phyloP scores from a whole-genome alignment of 2,888 invertebrate genomes.

The Entomobrya multifasciata region DNA sequence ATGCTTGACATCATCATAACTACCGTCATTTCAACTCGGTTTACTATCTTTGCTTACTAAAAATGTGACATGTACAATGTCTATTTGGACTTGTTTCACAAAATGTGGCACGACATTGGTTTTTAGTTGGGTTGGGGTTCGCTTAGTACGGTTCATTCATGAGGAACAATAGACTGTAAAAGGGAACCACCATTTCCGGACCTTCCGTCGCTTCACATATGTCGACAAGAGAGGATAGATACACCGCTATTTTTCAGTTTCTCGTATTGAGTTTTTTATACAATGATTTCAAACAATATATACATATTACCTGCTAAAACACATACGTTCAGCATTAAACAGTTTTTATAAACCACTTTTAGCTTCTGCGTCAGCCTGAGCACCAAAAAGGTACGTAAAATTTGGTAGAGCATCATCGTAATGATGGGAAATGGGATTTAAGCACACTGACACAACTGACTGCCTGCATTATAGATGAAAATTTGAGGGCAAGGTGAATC shows the following conservation, averaged over 20 bases:
- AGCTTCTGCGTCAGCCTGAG: constrained; percentile 47
- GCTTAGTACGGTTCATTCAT: constrained; percentile 57
- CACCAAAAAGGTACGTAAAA: constrained; percentile 28
- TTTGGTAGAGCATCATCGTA: not conserved
- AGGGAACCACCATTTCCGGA: constrained; percentile 65
- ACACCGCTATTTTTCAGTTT: not conserved
- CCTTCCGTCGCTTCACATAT: constrained; percentile 60
- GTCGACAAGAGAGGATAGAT: constrained; percentile 16
- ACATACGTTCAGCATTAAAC: not conserved
- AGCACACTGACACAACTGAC: not conserved
- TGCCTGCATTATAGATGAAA: not conserved
- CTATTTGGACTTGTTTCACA: too few relatives aligned
- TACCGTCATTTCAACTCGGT: too few relatives aligned
- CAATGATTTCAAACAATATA: not conserved
- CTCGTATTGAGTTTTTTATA: constrained; percentile 30
- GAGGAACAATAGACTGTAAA: constrained; percentile 56
- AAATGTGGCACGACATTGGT: constrained; percentile 10
- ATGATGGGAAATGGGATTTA: constrained; percentile 7
- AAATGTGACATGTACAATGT: too few relatives aligned
- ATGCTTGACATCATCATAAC: not conserved
- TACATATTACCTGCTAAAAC: too few relatives aligned
- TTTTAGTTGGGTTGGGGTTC: too few relatives aligned
- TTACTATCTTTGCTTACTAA: too few relatives aligned
- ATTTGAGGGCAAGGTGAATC: constrained; percentile 65
- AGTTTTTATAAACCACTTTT: constrained; percentile 42